phyloP scores from a whole-genome alignment of 1,140 invertebrate species.

The Drosophila guanche region DNA sequence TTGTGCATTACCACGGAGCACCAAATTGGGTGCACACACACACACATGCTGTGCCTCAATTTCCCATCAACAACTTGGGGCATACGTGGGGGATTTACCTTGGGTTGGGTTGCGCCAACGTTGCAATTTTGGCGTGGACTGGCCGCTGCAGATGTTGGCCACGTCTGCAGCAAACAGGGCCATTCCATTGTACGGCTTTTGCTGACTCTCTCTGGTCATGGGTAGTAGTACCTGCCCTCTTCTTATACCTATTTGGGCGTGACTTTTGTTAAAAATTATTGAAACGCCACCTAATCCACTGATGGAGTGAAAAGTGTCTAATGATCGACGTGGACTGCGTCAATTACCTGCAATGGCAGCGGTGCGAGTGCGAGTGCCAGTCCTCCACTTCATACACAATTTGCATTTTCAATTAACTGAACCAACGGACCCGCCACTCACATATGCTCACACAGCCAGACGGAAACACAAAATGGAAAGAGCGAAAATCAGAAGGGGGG shows the following conservation, averaged over 20 bases:
- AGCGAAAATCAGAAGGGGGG: conserved; percentile 2
- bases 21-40: conserved; percentile 30
- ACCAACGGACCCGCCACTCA: conserved; percentile 9
- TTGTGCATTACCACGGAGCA: conserved; percentile 47
- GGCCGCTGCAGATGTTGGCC: conserved; percentile 41
- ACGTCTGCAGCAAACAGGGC: conserved; percentile 32
- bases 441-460: conserved; percentile 12
- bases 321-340: conserved; percentile 39
- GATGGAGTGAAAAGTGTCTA: conserved; percentile 55
- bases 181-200: conserved; percentile 48
- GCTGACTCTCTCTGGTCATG: conserved; percentile 12
- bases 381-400: conserved; percentile 54
- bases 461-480: conserved; percentile 4
- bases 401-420: conserved; percentile 78
- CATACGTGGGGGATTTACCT: conserved; percentile 35
- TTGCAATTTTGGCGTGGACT: conserved; percentile 33
- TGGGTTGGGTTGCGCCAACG: conserved; percentile 24
- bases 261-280: conserved; percentile 46
- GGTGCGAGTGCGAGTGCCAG: conserved; percentile 12
- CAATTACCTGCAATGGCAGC: conserved; percentile 43
- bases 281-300: conserved; percentile 46
- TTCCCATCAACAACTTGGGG: conserved; percentile 47
- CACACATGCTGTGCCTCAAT: conserved; percentile 48
- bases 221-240: too few relatives aligned
- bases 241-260: conserved; percentile 18